Percentiles rank a stretch among this genome's conserved stretches.
phyloP scores from a whole-genome alignment of 2,113 vertebrate genomes.

The Vidua macroura region DNA sequence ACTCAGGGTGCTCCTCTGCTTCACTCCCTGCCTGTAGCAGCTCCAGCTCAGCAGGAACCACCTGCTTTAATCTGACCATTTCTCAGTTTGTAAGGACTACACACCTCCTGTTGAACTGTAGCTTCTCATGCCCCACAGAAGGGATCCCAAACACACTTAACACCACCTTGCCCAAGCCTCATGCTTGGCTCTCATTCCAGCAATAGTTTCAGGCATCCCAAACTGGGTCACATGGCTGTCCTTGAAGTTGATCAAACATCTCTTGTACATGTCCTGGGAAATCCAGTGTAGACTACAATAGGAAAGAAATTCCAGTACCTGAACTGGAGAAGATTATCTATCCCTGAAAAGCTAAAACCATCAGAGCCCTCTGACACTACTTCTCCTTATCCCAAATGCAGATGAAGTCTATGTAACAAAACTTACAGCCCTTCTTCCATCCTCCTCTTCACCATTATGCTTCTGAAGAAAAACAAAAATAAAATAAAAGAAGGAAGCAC shows the following conservation, averaged over 20 bases:
- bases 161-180: neutral
- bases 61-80: neutral
- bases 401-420: neutral
- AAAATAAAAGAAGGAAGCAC: neutral
- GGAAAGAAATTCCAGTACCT: neutral
- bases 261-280: neutral
- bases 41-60: neutral
- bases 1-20: neutral
- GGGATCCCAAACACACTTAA: neutral
- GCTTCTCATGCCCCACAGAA: neutral
- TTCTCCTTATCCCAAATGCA: neutral
- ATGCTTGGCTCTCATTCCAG: neutral
- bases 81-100: neutral
- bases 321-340: neutral
- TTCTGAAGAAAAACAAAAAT: neutral
- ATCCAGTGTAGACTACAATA: neutral
- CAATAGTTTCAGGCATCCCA: neutral
- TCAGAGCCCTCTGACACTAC: neutral
- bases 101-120: neutral
- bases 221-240: rapidly evolving
- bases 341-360: neutral
- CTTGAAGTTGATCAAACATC: neutral
- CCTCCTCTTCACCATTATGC: neutral
- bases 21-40: neutral
- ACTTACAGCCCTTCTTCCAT: neutral